Conservation (phyloP, 1,140 invertebrate species). For the Pemphigus obesinymphae region DNA sequence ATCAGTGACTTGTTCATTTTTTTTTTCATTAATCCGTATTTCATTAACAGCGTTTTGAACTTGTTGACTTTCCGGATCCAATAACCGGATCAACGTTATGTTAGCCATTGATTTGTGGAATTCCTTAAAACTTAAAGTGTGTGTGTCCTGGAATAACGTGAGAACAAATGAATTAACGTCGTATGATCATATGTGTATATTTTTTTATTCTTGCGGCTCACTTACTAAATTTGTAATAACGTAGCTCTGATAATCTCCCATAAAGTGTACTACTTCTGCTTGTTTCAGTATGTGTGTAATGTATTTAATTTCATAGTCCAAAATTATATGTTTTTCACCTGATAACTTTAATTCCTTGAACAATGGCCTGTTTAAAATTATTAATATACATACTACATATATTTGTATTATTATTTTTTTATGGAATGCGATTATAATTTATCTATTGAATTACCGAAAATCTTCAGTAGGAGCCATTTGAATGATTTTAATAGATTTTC, state of each 20-base stretch:
- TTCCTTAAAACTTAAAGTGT: slow-evolving; percentile 71
- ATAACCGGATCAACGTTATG: slow-evolving; percentile 70
- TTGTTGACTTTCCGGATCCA: slow-evolving; percentile 59
- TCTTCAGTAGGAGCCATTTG: not conserved
- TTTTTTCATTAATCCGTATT: slow-evolving; percentile 5
- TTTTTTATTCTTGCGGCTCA: not conserved
- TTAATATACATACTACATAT: no score
- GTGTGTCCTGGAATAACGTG: slow-evolving; percentile 59
- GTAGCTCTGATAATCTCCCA: slow-evolving; percentile 89
- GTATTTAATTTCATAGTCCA: slow-evolving; percentile 81
- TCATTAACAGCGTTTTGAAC: slow-evolving; percentile 43
- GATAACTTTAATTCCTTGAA: slow-evolving; percentile 87
- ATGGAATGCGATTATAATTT: not conserved
- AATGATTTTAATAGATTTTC: slow-evolving; percentile 46
- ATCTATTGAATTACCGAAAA: not conserved
- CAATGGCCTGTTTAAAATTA: slow-evolving; percentile 72
- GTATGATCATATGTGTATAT: no score
- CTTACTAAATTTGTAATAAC: slow-evolving; percentile 81
- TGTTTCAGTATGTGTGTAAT: slow-evolving; percentile 81
- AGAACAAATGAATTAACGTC: no score
- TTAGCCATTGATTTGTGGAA: slow-evolving; percentile 79
- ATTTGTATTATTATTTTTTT: no score
- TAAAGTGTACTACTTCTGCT: slow-evolving; percentile 90
- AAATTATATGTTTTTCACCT: slow-evolving; percentile 82
- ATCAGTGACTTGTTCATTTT: not conserved